Evolutionary conservation across 2,797 vertebrate species (phyloP).

Genomic region (Spinus pinus): DNA sequence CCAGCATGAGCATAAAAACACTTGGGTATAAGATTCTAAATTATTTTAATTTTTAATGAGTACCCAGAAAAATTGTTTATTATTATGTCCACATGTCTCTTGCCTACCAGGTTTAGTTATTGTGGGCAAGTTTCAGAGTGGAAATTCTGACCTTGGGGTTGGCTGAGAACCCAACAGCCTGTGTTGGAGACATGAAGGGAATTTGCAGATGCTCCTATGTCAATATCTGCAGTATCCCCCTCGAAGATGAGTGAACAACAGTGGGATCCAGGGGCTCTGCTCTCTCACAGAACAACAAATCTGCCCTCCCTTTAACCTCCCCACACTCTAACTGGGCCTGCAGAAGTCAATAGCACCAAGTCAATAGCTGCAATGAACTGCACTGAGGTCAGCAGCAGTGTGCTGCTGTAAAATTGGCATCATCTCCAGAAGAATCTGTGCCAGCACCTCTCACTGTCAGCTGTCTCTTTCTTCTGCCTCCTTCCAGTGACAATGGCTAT

Average conservation of each 20-base stretch:
- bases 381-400: neutral
- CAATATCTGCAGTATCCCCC: neutral
- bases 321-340: neutral
- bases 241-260: fast-evolving
- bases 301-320: neutral
- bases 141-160: neutral
- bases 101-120: neutral
- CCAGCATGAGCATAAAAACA: neutral
- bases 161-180: neutral
- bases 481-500: neutral
- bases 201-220: neutral
- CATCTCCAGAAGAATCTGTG: neutral
- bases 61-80: neutral
- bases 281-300: neutral
- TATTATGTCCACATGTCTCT: neutral
- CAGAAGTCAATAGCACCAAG: neutral
- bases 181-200: neutral
- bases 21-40: neutral
- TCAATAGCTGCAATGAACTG: neutral
- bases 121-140: neutral
- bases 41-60: neutral
- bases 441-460: neutral
- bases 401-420: neutral
- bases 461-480: neutral
- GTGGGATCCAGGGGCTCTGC: neutral